Percentiles rank a stretch among this genome's conserved stretches.
Evolutionary conservation across 2,888 invertebrate genomes (phyloP).

Genomic region (Drosophila formosana): DNA sequence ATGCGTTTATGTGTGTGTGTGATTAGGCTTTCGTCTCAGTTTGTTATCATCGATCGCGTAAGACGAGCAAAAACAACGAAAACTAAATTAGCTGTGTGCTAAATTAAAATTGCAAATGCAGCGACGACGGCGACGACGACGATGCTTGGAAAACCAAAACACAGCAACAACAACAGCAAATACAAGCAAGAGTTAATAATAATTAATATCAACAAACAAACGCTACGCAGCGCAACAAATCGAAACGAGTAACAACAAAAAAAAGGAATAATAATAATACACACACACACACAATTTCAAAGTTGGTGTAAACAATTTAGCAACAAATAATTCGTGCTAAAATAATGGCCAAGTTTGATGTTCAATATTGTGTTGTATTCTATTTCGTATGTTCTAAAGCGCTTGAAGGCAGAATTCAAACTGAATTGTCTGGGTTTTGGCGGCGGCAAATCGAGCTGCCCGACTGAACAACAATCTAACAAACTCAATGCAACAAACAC

Average conservation of each 20-base stretch:
- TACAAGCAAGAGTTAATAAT: conserved; percentile 4
- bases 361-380: conserved; percentile 19
- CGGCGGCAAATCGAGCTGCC: conserved; percentile 51
- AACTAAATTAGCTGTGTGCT: conserved; percentile 26
- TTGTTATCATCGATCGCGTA: background rate
- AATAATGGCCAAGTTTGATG: conserved; percentile 20
- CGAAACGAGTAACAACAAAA: background rate
- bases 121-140: no score
- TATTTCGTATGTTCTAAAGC: conserved; percentile 70
- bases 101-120: conserved; percentile 55
- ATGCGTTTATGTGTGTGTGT: background rate
- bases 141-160: conserved; percentile 6
- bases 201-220: conserved; percentile 24
- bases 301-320: conserved; percentile 17
- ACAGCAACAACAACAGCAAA: conserved; percentile 1
- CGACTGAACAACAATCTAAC: conserved; percentile 20
- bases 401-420: conserved; percentile 83
- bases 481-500: conserved; percentile 31
- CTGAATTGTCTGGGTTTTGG: conserved; percentile 80
- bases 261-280: background rate
- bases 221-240: no score
- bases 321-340: background rate
- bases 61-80: background rate
- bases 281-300: conserved; percentile 7
- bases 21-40: background rate